phyloP scores from a whole-genome alignment of 2,888 invertebrate species.

The Rhopalosiphum nymphaeae region DNA sequence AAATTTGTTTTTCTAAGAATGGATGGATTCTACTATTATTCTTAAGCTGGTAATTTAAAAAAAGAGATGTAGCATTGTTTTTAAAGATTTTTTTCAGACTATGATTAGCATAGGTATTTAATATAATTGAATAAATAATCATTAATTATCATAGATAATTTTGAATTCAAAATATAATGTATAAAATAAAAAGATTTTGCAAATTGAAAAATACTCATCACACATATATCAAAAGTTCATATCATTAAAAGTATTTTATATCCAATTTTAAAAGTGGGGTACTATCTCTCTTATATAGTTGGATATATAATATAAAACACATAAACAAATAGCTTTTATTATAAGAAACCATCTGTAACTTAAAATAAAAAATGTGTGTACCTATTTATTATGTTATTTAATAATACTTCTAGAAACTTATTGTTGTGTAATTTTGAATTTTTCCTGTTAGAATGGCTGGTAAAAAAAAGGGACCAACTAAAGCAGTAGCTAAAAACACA shows the following conservation, averaged over 20 bases:
- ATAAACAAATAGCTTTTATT: neutral
- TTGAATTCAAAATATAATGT: neutral
- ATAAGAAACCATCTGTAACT: neutral
- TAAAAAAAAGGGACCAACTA: constrained; percentile 44
- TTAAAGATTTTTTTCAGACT: too few species aligned
- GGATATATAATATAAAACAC: neutral
- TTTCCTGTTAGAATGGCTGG: constrained; percentile 48
- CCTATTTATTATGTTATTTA: neutral
- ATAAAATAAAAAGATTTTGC: neutral
- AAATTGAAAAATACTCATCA: neutral
- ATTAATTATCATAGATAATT: neutral
- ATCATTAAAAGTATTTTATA: neutral
- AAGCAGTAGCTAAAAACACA: constrained; percentile 28
- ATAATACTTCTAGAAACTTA: neutral
- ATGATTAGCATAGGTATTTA: too few species aligned
- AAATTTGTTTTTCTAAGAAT: too few species aligned
- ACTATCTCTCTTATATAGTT: neutral
- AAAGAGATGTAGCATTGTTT: too few species aligned
- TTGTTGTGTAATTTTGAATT: neutral
- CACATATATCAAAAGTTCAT: neutral
- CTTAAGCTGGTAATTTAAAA: too few species aligned
- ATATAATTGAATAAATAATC: neutral
- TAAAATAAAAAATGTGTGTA: neutral
- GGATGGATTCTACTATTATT: too few species aligned
- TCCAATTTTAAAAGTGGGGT: neutral